phyloP scores from a whole-genome alignment of 2,888 invertebrate species.

The Periphyllus acericola region DNA sequence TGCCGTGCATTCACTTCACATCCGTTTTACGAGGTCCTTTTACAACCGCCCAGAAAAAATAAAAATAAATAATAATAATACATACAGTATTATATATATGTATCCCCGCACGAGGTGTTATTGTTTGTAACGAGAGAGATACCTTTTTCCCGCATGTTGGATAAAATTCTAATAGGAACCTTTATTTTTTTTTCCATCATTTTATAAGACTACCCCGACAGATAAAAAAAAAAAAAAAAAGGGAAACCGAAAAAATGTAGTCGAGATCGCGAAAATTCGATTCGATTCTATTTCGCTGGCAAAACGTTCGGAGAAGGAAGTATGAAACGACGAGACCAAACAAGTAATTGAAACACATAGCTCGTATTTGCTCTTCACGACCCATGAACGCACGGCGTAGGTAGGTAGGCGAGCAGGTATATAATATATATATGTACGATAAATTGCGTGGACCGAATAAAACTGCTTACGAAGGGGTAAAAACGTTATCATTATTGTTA shows the following conservation, averaged over 20 bases:
- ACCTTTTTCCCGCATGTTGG: slow-evolving; percentile 36
- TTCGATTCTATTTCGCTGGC: slow-evolving; percentile 27
- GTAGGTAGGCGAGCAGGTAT: background rate
- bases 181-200: background rate
- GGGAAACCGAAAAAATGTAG: background rate
- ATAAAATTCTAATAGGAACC: slow-evolving; percentile 41
- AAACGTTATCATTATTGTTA: slow-evolving; percentile 26
- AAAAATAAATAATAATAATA: background rate
- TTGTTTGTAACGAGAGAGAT: slow-evolving; percentile 21
- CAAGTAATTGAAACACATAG: slow-evolving; percentile 41
- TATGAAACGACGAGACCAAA: background rate
- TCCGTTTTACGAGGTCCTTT: slow-evolving; percentile 26
- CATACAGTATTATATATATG: background rate
- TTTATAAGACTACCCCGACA: background rate
- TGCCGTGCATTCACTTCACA: background rate
- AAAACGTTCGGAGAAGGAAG: background rate
- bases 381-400: background rate
- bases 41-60: background rate
- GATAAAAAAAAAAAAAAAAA: slow-evolving; percentile 29
- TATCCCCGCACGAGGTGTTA: slow-evolving; percentile 13
- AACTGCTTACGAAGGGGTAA: slow-evolving; percentile 24
- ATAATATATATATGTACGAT: background rate
- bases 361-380: background rate
- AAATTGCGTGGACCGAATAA: slow-evolving; percentile 23
- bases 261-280: slow-evolving; percentile 25